Conservation (phyloP, 1,140 invertebrate species). For the Tetraneura akinire region DNA sequence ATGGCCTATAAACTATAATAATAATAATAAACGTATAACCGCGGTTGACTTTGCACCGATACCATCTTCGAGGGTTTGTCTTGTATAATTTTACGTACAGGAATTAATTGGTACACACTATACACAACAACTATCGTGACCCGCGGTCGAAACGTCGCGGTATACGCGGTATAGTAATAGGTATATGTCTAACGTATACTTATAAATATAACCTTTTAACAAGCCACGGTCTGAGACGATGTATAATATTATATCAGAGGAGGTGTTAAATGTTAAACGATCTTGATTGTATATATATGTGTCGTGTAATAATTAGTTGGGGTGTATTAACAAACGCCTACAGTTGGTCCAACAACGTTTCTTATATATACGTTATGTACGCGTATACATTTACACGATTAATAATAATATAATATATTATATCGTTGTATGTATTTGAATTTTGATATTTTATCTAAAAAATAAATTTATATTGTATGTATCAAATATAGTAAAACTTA, state of each 20-base stretch:
- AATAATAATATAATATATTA: slow-evolving; percentile 2
- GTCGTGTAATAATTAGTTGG: slow-evolving; percentile 30
- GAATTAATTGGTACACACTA: slow-evolving; percentile 27
- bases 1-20: slow-evolving; percentile 12
- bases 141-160: background rate
- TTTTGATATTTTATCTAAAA: background rate
- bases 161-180: no score
- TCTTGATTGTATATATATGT: slow-evolving; percentile 6
- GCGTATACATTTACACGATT: no score
- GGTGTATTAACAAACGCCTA: slow-evolving; percentile 24
- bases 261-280: slow-evolving; percentile 49
- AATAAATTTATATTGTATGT: background rate
- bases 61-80: slow-evolving; percentile 24
- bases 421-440: background rate
- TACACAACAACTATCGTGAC: slow-evolving; percentile 4
- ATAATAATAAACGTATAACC: no score
- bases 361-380: background rate
- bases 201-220: slow-evolving; percentile 23
- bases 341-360: background rate
- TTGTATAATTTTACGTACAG: background rate
- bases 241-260: background rate
- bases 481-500: no score
- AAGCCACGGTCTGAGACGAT: no score
- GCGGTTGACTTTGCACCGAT: background rate
- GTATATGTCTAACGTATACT: no score